These are phyloP conservation scores for Lophotis ruficrista DNA, from an alignment of 2,113 vertebrate species.

Conservation along the genomic window DNA sequence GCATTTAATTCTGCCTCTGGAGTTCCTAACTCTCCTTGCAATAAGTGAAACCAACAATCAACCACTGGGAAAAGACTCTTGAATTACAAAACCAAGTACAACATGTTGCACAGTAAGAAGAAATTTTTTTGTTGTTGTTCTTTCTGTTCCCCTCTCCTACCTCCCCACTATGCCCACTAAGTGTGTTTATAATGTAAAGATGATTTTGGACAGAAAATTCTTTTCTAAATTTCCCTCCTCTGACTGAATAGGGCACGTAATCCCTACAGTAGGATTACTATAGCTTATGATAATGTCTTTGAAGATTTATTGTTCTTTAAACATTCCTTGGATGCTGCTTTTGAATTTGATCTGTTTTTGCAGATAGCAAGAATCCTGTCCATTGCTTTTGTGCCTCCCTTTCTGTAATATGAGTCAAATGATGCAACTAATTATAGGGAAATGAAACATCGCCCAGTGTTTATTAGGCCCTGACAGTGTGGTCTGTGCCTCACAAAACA, in stretches of 20 bases:
- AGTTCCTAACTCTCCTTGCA: background rate
- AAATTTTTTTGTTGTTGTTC: background rate
- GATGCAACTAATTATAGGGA: conserved; percentile 38
- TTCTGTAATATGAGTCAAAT: background rate
- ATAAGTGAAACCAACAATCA: background rate
- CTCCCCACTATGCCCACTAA: background rate
- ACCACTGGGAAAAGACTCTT: background rate
- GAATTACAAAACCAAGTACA: background rate
- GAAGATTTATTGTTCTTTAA: conserved; percentile 4
- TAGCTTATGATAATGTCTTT: background rate
- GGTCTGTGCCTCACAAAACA: background rate
- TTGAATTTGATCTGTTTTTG: background rate
- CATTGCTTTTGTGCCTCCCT: background rate
- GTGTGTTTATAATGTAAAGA: background rate
- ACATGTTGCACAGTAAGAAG: background rate
- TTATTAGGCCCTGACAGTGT: conserved; percentile 1
- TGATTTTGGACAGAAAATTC: background rate
- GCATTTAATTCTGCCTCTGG: background rate
- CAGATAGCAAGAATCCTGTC: background rate
- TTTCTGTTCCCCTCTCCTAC: background rate
- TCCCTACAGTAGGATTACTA: background rate
- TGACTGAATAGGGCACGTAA: background rate
- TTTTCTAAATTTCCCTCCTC: background rate
- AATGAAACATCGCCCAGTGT: background rate
- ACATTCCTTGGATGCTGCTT: background rate